These are phyloP conservation scores for Leptodirus hochenwartii DNA, from an alignment of 2,888 invertebrate species.

Conservation along the genomic window DNA sequence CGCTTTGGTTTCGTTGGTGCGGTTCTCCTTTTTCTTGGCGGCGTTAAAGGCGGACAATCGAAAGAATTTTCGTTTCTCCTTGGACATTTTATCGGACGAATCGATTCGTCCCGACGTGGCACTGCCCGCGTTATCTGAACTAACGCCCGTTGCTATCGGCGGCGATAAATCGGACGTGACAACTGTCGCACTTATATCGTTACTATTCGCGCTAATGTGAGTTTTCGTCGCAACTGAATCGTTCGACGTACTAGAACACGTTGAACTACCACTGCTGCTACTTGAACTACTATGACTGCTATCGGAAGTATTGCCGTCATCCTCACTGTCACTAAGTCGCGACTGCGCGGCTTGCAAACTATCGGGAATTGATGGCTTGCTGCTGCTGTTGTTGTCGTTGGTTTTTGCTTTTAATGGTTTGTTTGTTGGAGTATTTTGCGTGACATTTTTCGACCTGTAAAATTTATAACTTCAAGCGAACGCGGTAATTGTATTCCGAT, in stretches of 20 bases:
- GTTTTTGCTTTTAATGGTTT: conserved; percentile 16
- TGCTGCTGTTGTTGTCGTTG: conserved; percentile 8
- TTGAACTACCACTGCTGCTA: no score
- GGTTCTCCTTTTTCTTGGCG: conserved; percentile 27
- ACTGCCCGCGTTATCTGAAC: no score
- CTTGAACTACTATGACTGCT: no score
- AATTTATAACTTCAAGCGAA: no score
- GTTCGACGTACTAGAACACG: no score
- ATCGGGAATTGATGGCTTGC: neutral
- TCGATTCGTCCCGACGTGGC: conserved; percentile 33
- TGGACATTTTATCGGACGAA: conserved; percentile 60
- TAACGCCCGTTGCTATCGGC: conserved; percentile 16
- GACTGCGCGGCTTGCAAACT: neutral
- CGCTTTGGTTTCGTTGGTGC: no score
- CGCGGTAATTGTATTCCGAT: no score
- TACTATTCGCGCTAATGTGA: no score
- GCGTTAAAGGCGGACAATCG: conserved; percentile 62
- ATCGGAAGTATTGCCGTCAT: conserved; percentile 7
- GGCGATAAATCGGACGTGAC: no score
- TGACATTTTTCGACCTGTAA: no score
- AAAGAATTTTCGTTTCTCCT: conserved; percentile 79
- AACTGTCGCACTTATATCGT: no score
- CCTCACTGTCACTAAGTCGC: conserved; percentile 1
- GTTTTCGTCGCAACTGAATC: no score
- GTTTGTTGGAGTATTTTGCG: conserved; percentile 29